Evolutionary conservation across 2,113 vertebrate species (phyloP).

Genomic region (Oxygymnocypris stewartii): DNA sequence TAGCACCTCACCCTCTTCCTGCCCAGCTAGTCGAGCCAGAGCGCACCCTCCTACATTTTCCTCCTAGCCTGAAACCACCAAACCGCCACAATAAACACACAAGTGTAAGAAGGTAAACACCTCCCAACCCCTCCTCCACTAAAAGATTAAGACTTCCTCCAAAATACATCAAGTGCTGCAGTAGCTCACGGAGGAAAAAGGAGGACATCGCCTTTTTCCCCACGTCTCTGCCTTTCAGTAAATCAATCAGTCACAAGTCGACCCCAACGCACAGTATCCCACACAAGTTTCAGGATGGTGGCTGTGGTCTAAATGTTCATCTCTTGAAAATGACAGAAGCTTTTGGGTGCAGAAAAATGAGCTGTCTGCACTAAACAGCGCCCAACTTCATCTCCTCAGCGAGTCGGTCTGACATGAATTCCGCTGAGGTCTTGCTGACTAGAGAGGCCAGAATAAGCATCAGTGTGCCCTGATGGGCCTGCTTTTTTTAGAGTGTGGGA

Average conservation of each 20-base stretch:
- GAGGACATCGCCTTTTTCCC: constrained; percentile 21
- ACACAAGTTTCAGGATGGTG: constrained; percentile 18
- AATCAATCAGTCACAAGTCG: constrained; percentile 46
- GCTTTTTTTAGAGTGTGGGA: constrained; percentile 59
- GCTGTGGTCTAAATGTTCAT: constrained; percentile 18
- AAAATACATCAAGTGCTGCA: not conserved
- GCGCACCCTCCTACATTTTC: constrained; percentile 20
- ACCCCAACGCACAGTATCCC: constrained; percentile 22
- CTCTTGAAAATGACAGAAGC: not conserved
- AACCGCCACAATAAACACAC: constrained; percentile 31
- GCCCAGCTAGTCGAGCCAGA: constrained; percentile 29
- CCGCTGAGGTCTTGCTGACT: constrained; percentile 4
- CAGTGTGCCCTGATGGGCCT: constrained; percentile 34
- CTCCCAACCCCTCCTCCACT: constrained; percentile 1
- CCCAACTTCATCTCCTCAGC: not conserved
- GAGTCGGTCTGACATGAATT: not conserved
- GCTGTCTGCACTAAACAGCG: not conserved
- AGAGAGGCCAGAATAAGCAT: constrained; percentile 28
- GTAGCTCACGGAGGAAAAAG: not conserved
- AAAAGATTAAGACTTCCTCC: constrained; percentile 27
- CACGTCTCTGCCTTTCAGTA: constrained; percentile 35
- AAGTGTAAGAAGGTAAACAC: constrained; percentile 19
- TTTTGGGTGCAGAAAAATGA: constrained; percentile 11
- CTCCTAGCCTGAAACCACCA: not conserved
- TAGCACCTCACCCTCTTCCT: constrained; percentile 55